Conservation (phyloP, 2,888 invertebrate species). For the Magallana nippona region DNA sequence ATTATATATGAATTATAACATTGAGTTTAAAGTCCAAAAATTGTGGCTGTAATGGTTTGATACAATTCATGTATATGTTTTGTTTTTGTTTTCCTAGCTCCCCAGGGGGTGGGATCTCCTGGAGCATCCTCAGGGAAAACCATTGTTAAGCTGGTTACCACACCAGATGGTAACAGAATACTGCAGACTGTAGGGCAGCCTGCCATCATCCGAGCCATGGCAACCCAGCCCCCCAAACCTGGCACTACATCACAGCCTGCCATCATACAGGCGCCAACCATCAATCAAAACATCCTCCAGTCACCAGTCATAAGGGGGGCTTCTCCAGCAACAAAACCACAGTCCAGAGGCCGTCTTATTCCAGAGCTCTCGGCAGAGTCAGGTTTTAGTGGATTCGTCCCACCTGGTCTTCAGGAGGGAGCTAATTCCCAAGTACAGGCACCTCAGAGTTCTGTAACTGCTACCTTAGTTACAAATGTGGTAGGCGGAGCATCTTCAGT, state of each 20-base stretch:
- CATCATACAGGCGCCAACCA: slow-evolving; percentile 2
- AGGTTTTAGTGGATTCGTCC: slow-evolving; percentile 36
- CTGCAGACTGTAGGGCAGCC: neutral
- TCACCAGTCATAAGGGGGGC: neutral
- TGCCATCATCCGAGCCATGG: slow-evolving; percentile 10
- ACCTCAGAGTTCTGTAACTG: neutral
- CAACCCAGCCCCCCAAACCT: neutral
- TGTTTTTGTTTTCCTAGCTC: neutral
- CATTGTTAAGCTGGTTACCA: neutral
- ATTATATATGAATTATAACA: too few relatives aligned
- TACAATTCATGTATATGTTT: too few relatives aligned
- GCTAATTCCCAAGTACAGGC: neutral
- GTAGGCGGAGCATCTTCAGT: neutral
- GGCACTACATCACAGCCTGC: neutral
- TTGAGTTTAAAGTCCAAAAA: too few relatives aligned
- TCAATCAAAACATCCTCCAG: neutral
- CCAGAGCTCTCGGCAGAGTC: slow-evolving; percentile 38
- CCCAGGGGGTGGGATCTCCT: neutral
- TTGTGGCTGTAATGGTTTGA: too few relatives aligned
- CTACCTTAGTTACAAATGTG: neutral
- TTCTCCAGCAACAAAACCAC: neutral
- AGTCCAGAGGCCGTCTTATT: neutral
- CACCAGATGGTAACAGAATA: neutral
- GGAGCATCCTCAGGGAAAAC: slow-evolving; percentile 1
- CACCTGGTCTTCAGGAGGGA: neutral